Base-by-base conservation (phyloP, 2,888 invertebrate genomes). In the Pollenia griseotomentosa region DNA sequence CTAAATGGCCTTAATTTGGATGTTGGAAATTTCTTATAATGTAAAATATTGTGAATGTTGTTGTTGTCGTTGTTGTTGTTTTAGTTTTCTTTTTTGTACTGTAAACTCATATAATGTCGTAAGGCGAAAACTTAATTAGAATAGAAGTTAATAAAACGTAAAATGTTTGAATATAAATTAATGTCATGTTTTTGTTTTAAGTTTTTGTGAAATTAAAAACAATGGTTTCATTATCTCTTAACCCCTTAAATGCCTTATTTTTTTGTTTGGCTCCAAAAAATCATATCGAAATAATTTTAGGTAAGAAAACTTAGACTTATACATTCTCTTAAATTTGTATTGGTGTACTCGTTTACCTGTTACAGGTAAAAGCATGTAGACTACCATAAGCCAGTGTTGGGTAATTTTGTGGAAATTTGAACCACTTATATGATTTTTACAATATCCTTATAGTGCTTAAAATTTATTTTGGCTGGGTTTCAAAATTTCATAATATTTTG, bases 131-230 rank as follows among this genome's bases (percentile, higher is more conserved):
- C 86, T 86, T 83, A 83, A 83, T 86, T 86, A 86, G 86, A 80
- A 77, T 73, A 14, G 65, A 82, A 83, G 86, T 86, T 83, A 86
- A 86, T 86, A 86, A 86, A 83, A 79, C 70, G 79, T 78, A 77
- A 83, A 86, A 83, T 86, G 79, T 83, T 79, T 75, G 78, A 53
- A 70, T 74, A 63, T 74, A 79, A 83, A 86, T 86, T 86, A 86
- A 78, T 83, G 82, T 86, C 78, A 82, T 86, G 78, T 74, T 61
- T 61, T 53, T 53, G 48, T 81, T 40, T 74, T 48, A 66, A 19
- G 57, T 57, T 46, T 55, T 46, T 10, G 23, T 2, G n/a, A 61
- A 16, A 75, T 61, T 75, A 61, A 48, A 61, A 74, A 48, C 48
- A 59, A 61, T 74, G 48, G 46, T 16, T 48, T 61, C 23, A 74